Base-by-base conservation (phyloP, 2,888 invertebrate genomes). In the Stegana nigrithorax region DNA sequence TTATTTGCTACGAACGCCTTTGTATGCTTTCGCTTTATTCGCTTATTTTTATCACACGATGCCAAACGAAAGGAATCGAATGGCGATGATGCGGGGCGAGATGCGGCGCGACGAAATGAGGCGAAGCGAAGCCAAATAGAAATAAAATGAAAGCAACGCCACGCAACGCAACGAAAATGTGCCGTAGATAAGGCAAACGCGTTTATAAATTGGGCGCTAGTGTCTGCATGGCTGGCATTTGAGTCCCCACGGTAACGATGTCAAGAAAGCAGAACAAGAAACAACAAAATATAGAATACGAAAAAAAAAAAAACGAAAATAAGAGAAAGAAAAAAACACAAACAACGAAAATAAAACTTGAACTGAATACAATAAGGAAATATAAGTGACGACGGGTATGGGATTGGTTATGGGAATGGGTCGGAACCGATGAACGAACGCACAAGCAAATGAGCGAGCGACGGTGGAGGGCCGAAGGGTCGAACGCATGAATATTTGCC, bases 151-250 rank as follows among this genome's bases (percentile, higher is more conserved):
- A n/a, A n/a, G n/a, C n/a, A n/a, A n/a, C n/a, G n/a, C n/a, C n/a
- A n/a, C n/a, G n/a, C n/a, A n/a, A n/a, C n/a, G n/a, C n/a, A 39
- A 39, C 4, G 14, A 36, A 36, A 39, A 39, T 39, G 39, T 39
- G 39, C 39, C 39, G 17, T 44, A 39, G 73, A 73, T 75, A 73
- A 76, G 66, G 66, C 70, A 74, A 78, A 72, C 79, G 36, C 53
- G 77, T 69, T 78, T 74, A 74, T 74, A 74, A 78, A 78, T 78
- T 75, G 77, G 76, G 67, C 63, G 70, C 74, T 67, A 65, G 78
- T 76, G 69, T 67, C 10, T 70, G 67, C 66, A 62, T 67, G 67
- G 65, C 61, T 69, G n/a, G 17, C 39, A 80, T 80, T 81, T 72
- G 53, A 21, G 21, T 21, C 32, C 21, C 32, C 32, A n/a, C 25